Evolutionary conservation across 2,113 vertebrate genomes (phyloP), one percentile per base, ranked within the genome.

Genomic region (Gadus macrocephalus): DNA sequence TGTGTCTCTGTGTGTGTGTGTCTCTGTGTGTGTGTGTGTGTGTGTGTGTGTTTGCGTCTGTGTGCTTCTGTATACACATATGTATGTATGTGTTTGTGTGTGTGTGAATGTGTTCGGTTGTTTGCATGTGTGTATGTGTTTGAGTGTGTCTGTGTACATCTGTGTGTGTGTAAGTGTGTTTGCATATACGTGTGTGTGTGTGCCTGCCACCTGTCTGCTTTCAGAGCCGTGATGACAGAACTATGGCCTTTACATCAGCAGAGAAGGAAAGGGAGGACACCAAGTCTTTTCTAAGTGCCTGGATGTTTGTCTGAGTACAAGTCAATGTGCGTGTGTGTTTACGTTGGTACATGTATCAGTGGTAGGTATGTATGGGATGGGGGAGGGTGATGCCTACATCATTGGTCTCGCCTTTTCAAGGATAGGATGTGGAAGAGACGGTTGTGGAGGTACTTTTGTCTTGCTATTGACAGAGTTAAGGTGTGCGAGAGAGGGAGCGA

Each of bases 201-300:
- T 75, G 58, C 67, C 53, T 74, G 69, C 27, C 60, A 69, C 28
- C 15, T n/a, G 55, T n/a, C 22, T 25, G 25, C 66, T 8, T 68
- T 56, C 42, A 75, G 63, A 64, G 56, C 59, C 60, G 73, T 73
- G 82, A 76, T 81, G 83, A 83, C 67, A 69, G 78, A 82, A 38
- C n/a, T 72, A 83, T 78, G 53, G 20, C 67, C 53, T 75, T 64
- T 38, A 59, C 70, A 75, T 69, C 76, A 14, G 19, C 35, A 68
- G 60, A 71, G 38, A 59, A 27, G 60, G 64, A 62, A 16, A 65
- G 14, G 3, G 20, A 20, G 28, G 42, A 9, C 53, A 53, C 42
- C 73, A 69, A 56, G 42, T 66, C 4, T 61, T 4, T 62, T 42
- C 74, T n/a, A n/a, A 12, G 53, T 80, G 35, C 25, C 49, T 59